These are phyloP conservation scores for Drosophila recens DNA, from an alignment of 2,888 invertebrate genomes.

Conservation along the genomic window DNA sequence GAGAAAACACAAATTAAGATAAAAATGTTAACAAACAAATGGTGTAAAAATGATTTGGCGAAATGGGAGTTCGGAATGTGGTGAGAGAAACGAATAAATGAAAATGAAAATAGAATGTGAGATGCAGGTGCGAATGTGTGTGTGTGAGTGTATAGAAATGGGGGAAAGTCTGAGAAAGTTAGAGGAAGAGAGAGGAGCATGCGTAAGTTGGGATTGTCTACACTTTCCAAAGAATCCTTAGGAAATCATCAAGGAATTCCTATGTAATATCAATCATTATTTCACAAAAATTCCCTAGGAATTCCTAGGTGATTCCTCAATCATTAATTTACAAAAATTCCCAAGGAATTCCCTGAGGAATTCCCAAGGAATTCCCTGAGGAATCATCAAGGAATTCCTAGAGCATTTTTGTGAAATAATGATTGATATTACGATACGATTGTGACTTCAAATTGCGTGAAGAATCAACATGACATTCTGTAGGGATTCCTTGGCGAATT, in stretches of 20 bases:
- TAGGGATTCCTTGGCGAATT: neutral
- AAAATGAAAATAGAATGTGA: neutral
- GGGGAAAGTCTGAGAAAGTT: neutral
- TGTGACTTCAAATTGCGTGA: too few species aligned
- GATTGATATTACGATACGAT: too few species aligned
- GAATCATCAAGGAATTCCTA: neutral
- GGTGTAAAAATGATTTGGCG: conserved; percentile 4
- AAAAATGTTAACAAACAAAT: conserved; percentile 32
- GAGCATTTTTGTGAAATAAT: neutral
- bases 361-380: neutral
- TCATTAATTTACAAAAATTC: too few species aligned
- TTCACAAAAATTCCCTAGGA: too few species aligned
- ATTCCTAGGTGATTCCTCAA: too few species aligned
- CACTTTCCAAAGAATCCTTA: neutral
- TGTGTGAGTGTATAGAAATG: neutral
- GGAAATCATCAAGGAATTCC: neutral
- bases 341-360: neutral
- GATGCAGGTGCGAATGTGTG: conserved; percentile 1
- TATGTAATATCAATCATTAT: too few species aligned
- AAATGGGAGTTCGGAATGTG: neutral
- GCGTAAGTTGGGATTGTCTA: too few species aligned
- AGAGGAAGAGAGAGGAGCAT: neutral
- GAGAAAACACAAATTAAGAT: conserved; percentile 62
- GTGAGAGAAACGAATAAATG: neutral
- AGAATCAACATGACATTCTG: neutral